A percentile compares a stretch with the other conserved stretches of the same genome.
These are phyloP conservation scores for Choloepus didactylus DNA, from an alignment of 2,797 vertebrate genomes.

Conservation along the genomic window DNA sequence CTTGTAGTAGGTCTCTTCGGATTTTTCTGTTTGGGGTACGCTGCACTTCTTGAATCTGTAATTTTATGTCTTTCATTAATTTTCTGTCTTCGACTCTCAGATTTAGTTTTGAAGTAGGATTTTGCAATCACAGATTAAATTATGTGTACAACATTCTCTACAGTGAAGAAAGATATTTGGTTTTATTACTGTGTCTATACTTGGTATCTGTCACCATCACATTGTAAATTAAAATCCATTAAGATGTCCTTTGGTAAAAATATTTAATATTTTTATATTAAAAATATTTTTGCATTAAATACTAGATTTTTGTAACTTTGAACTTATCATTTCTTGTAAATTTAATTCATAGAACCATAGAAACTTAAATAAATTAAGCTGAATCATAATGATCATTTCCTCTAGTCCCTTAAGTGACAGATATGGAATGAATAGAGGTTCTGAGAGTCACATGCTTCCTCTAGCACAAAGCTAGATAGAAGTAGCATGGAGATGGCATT, in stretches of 20 bases:
- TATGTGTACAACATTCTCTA: neutral
- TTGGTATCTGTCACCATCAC: neutral
- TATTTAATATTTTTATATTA: neutral
- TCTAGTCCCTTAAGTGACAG: neutral
- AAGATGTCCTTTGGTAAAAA: neutral
- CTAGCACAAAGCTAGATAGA: neutral
- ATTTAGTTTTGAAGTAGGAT: neutral
- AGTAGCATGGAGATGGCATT: neutral
- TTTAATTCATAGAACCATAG: neutral
- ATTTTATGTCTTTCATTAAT: no score
- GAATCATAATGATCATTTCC: neutral
- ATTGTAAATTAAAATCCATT: neutral
- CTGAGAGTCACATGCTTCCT: neutral
- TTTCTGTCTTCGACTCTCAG: no score
- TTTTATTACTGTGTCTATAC: neutral
- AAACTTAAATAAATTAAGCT: constrained; percentile 6
- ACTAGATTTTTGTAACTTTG: neutral
- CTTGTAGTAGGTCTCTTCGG: no score
- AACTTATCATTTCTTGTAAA: neutral
- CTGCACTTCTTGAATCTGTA: no score
- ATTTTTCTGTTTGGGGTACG: no score
- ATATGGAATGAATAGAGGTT: neutral
- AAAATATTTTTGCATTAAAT: constrained; percentile 26
- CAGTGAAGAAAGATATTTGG: neutral
- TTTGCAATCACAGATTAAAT: neutral